phyloP scores from a whole-genome alignment of 2,888 invertebrate genomes.

The Campoplex capitator region DNA sequence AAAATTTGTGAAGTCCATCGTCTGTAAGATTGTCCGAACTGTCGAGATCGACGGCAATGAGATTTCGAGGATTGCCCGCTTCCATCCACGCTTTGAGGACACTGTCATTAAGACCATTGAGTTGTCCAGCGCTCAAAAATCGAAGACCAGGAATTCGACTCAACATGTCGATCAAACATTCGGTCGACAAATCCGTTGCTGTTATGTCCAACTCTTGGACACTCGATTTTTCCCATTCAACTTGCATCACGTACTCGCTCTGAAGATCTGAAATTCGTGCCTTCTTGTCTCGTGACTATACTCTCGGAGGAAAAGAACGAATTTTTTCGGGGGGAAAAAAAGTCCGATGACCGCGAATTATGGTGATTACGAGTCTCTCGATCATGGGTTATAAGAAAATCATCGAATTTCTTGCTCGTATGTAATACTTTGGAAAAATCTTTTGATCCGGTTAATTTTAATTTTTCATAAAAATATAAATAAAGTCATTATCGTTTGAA shows the following conservation, averaged over 20 bases:
- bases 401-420: background rate
- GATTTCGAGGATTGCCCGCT: constrained; percentile 90
- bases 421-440: no score
- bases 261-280: constrained; percentile 89
- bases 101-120: constrained; percentile 98
- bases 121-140: constrained; percentile 97
- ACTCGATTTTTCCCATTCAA: constrained; percentile 99
- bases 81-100: constrained; percentile 97
- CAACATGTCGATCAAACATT: constrained; percentile 96
- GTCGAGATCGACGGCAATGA: constrained; percentile 96
- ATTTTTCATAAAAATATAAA: background rate
- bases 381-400: no score
- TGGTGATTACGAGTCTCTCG: no score
- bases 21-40: constrained; percentile 98
- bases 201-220: constrained; percentile 98
- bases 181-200: constrained; percentile 97
- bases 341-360: background rate
- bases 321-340: background rate
- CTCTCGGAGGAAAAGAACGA: constrained; percentile 28
- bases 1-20: constrained; percentile 95
- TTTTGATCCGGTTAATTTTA: background rate
- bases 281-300: constrained; percentile 63
- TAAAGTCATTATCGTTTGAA: background rate
- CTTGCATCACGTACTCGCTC: constrained; percentile 96
- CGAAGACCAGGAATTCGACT: constrained; percentile 93